phyloP scores from a whole-genome alignment of 2,888 invertebrate species.

The Formica aserva region DNA sequence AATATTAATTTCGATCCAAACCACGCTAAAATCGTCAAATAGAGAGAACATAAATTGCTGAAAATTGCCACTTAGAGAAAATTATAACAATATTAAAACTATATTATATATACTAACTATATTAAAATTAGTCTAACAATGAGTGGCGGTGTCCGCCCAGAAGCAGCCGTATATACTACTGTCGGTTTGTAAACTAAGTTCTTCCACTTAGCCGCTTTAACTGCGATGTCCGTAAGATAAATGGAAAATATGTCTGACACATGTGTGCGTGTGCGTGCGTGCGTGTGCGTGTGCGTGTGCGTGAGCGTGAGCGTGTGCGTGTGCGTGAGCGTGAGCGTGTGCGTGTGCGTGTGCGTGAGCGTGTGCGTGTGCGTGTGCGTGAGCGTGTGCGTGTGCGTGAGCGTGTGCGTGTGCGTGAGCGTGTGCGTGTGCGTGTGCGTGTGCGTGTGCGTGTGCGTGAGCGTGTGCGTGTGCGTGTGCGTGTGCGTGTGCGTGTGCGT shows the following conservation, averaged over 20 bases:
- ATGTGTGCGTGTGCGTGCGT: background rate
- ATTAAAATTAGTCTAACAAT: background rate
- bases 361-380: background rate
- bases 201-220: slow-evolving; percentile 19
- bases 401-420: background rate
- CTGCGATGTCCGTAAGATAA: slow-evolving; percentile 9
- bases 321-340: no score
- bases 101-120: background rate
- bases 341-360: background rate
- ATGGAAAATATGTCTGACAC: background rate
- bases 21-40: background rate
- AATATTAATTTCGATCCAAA: slow-evolving; percentile 3
- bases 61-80: slow-evolving; percentile 14
- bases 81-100: background rate
- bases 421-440: background rate
- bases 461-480: background rate
- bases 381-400: background rate
- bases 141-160: background rate
- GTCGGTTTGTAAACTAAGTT: slow-evolving; percentile 25
- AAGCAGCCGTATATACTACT: slow-evolving; percentile 22
- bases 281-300: background rate
- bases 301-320: background rate
- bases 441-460: background rate
- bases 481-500: background rate
- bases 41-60: background rate